These are phyloP conservation scores for Oryzias sinensis DNA, from an alignment of 2,797 vertebrate genomes.

Conservation along the genomic window DNA sequence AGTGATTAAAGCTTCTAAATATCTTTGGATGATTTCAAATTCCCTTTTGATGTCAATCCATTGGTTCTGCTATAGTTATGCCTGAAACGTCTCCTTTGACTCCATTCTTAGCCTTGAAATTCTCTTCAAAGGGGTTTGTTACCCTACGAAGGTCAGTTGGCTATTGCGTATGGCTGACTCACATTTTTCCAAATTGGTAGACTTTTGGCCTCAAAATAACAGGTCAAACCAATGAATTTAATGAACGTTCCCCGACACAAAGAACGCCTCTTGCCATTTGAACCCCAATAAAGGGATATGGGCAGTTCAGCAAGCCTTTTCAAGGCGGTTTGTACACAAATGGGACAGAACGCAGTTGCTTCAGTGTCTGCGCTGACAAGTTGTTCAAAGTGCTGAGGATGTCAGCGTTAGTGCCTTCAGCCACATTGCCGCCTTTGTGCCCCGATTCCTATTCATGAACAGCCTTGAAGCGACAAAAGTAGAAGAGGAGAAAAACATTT, in stretches of 20 bases:
- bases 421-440: constrained; percentile 87
- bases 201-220: constrained; percentile 97
- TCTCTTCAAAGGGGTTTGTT: constrained; percentile 81
- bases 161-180: constrained; percentile 87
- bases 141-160: constrained; percentile 83
- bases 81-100: constrained; percentile 77
- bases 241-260: constrained; percentile 96
- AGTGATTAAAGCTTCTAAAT: constrained; percentile 67
- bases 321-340: constrained; percentile 98
- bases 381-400: constrained; percentile 96
- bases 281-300: constrained; percentile 95
- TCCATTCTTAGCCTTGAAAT: constrained; percentile 80
- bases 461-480: constrained; percentile 87
- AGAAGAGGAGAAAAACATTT: constrained; percentile 85
- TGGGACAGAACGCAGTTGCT: constrained; percentile 93
- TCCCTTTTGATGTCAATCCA: constrained; percentile 83
- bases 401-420: constrained; percentile 89
- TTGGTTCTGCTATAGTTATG: constrained; percentile 81
- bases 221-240: constrained; percentile 99
- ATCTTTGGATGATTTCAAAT: constrained; percentile 80
- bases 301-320: constrained; percentile 98
- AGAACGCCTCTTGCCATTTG: constrained; percentile 94
- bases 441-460: constrained; percentile 82
- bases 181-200: constrained; percentile 95
- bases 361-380: constrained; percentile 94